Evolutionary conservation across 2,888 invertebrate species (phyloP).

Genomic region (Amphipoea oculea): DNA sequence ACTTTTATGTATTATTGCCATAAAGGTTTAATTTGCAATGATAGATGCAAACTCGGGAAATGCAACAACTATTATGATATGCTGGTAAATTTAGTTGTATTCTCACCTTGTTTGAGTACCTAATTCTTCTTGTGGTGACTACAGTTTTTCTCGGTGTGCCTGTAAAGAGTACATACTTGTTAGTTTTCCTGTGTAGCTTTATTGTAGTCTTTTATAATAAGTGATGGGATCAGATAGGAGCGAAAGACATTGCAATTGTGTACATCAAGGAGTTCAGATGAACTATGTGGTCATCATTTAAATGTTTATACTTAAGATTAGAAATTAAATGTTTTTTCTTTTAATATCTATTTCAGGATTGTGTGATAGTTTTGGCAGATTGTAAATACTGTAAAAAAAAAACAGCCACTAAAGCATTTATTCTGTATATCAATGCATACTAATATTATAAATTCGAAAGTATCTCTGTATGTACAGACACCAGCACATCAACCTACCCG

Average conservation of each 20-base stretch:
- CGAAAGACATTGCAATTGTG: constrained; percentile 82
- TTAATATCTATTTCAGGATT: constrained; percentile 1
- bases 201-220: background rate
- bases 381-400: background rate
- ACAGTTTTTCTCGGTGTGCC: background rate
- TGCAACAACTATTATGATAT: background rate
- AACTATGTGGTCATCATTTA: constrained; percentile 79
- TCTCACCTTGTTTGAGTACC: background rate
- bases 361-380: background rate
- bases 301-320: background rate
- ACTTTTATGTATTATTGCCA: background rate
- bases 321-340: background rate
- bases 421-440: background rate
- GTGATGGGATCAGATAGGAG: constrained; percentile 87
- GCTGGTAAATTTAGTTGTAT: background rate
- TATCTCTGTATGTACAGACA: too few species aligned
- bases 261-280: constrained; percentile 82
- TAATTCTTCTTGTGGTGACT: fast-evolving
- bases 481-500: too few species aligned
- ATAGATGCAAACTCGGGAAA: background rate
- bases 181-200: background rate
- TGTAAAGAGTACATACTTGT: constrained; percentile 9
- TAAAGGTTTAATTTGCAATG: background rate
- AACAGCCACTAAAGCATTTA: background rate
- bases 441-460: too few species aligned